Percentiles rank a stretch among this genome's conserved stretches.
These are phyloP conservation scores for Calcarius lapponicus DNA, from an alignment of 2,797 vertebrate genomes.

Conservation along the genomic window DNA sequence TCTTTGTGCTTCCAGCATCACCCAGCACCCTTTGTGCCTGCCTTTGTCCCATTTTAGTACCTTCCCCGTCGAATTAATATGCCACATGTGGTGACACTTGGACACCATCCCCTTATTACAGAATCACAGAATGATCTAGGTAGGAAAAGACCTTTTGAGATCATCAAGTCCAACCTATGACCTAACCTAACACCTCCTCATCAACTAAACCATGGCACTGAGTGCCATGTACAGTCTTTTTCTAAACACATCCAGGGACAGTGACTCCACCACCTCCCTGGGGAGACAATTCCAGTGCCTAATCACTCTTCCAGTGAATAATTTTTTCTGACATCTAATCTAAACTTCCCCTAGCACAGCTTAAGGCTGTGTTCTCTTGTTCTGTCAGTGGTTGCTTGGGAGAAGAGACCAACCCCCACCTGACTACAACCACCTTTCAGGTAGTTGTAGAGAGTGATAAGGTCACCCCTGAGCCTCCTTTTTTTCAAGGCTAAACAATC, in stretches of 20 bases:
- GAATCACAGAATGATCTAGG: not conserved
- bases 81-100: not conserved
- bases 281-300: accelerated
- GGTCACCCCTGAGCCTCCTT: not conserved
- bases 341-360: not conserved
- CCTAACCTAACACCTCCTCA: not conserved
- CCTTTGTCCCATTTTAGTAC: not conserved
- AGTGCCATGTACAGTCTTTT: accelerated
- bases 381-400: too few species aligned
- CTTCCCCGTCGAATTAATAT: not conserved
- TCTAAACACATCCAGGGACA: accelerated
- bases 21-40: not conserved
- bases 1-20: not conserved
- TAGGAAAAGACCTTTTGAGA: not conserved
- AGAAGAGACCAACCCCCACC: not conserved
- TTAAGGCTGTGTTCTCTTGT: accelerated
- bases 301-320: not conserved
- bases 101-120: not conserved
- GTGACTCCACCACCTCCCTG: not conserved
- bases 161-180: not conserved
- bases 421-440: not conserved
- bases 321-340: not conserved
- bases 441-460: not conserved
- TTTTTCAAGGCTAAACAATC: not conserved
- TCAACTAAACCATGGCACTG: not conserved